phyloP scores from a whole-genome alignment of 2,797 vertebrate species.

The Masticophis lateralis region DNA sequence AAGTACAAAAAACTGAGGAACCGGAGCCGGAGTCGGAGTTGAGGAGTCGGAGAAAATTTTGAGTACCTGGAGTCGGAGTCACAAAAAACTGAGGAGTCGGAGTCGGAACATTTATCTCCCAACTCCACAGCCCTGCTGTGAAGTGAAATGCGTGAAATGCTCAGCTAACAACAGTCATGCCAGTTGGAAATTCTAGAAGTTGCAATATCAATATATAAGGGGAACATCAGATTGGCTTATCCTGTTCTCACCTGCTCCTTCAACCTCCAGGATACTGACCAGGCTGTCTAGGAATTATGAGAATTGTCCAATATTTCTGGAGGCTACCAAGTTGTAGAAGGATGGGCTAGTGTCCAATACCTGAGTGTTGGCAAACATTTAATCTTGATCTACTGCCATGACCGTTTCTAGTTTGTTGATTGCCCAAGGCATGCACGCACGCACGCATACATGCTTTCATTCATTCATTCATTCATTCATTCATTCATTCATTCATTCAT shows the following conservation, averaged over 20 bases:
- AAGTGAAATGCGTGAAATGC: neutral
- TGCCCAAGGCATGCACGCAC: neutral
- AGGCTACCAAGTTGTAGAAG: neutral
- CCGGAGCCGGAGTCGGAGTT: too few species aligned
- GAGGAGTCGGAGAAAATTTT: too few species aligned
- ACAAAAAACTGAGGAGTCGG: too few species aligned
- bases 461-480: neutral
- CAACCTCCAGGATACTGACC: neutral
- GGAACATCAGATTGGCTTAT: neutral
- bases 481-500: neutral
- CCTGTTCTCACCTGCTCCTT: neutral
- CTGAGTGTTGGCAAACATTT: neutral
- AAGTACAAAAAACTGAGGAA: too few species aligned
- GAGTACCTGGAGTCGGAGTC: too few species aligned
- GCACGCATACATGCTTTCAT: neutral
- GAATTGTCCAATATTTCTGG: neutral
- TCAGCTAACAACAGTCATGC: neutral
- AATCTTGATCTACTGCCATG: neutral
- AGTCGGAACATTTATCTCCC: too few species aligned
- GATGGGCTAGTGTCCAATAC: neutral
- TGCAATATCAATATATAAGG: neutral
- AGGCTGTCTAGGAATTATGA: neutral
- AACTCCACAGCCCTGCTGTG: too few species aligned
- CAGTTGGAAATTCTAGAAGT: neutral
- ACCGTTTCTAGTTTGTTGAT: neutral